Evolutionary conservation across 2,888 invertebrate genomes (phyloP), one percentile per base, ranked within the genome.

Genomic region (Dryomyza anilis): DNA sequence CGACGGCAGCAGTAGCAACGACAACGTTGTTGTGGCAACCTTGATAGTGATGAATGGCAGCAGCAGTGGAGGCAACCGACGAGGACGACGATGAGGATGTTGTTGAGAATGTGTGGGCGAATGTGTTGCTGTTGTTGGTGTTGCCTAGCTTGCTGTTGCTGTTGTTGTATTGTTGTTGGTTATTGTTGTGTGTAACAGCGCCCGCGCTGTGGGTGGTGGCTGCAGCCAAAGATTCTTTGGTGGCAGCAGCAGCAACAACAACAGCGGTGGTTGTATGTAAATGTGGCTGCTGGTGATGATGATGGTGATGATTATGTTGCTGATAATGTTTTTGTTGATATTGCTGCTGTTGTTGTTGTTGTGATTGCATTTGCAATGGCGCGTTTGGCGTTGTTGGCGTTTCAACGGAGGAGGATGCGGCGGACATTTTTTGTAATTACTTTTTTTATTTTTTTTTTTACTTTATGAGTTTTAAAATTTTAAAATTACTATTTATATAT

Each of bases 341-440:
- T 12, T 57, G 64, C 5, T 50, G 61, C 33, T 58, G 64, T 21
- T 65, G 66, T 23, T 71, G 70, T 50, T 70, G 68, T 56, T 71
- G 64, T 39, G 67, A 71, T 65, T 68, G 72, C 68, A 68, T 71
- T 56, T 71, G 73, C 63, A 69, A 63, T 68, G 74, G 73, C 29
- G 29, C 74, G 57, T 73, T 75, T 52, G 76, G 73, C 39, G 75
- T 73, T 62, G 76, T 75, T 65, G 76, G 74, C 65, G 76, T 76
- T 67, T 76, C 76, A 69, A 72, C 72, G 64, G 74, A 75, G 64
- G 74, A 75, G 70, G 76, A 75, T 64, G 75, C 73, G 68, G 75
- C 73, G 72, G 76, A 76, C 72, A 74, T 75, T 67, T 65, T 73
- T 60, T 46, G 52, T 57, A 60, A 50, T 61, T 58, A 30, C 56